Evolutionary conservation across 2,888 invertebrate species (phyloP).

Genomic region (Alcis repandata): DNA sequence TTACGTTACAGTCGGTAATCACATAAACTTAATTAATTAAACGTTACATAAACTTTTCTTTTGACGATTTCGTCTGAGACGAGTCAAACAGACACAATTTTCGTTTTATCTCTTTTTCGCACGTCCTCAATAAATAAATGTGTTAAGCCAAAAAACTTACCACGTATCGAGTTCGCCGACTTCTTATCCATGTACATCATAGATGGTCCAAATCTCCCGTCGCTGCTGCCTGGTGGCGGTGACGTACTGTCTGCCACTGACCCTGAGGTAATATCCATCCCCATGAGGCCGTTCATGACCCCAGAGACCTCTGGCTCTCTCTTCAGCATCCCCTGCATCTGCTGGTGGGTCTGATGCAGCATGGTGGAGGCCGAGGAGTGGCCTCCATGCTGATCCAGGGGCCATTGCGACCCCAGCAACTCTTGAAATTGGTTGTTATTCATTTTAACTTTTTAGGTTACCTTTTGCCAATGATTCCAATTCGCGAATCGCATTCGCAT

Average conservation of each 20-base stretch:
- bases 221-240: constrained; percentile 84
- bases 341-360: constrained; percentile 69
- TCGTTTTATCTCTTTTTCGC: not conserved
- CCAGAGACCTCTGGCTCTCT: constrained; percentile 74
- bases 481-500: constrained; percentile 80
- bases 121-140: not conserved
- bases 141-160: constrained; percentile 64
- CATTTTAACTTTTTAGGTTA: constrained; percentile 73
- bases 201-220: constrained; percentile 79
- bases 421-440: constrained; percentile 83
- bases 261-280: constrained; percentile 73
- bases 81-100: too few relatives aligned
- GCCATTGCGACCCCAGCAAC: constrained; percentile 83
- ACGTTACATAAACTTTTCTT: too few relatives aligned
- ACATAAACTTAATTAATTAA: too few relatives aligned
- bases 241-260: constrained; percentile 88
- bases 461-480: constrained; percentile 69
- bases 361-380: constrained; percentile 81
- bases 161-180: constrained; percentile 89
- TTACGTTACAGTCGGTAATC: too few relatives aligned
- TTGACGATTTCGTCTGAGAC: too few relatives aligned
- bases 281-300: constrained; percentile 75
- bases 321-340: constrained; percentile 74
- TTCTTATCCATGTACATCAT: constrained; percentile 87
- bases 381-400: constrained; percentile 82